Conservation (phyloP, 2,797 vertebrate species). For the Sebastiscus albofasciatus region DNA sequence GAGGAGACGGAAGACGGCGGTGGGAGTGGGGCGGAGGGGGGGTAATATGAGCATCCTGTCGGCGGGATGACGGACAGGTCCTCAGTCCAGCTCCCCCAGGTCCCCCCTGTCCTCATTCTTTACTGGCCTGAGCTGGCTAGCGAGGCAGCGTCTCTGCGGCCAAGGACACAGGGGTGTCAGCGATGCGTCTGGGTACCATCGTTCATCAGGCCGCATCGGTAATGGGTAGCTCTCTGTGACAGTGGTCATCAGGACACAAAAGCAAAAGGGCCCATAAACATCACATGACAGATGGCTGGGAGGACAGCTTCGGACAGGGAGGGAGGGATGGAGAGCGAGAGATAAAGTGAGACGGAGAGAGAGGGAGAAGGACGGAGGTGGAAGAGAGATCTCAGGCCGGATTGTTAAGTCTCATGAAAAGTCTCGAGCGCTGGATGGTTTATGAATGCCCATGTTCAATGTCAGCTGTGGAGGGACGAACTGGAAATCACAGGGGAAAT, state of each 20-base stretch:
- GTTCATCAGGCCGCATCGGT: slow-evolving; percentile 83
- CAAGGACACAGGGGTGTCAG: slow-evolving; percentile 84
- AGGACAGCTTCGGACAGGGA: slow-evolving; percentile 76
- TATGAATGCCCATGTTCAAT: slow-evolving; percentile 68
- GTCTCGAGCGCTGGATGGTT: slow-evolving; percentile 56
- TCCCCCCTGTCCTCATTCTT: slow-evolving; percentile 75
- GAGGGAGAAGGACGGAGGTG: slow-evolving; percentile 69
- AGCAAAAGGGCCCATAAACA: slow-evolving; percentile 85
- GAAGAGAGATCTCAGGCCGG: slow-evolving; percentile 75
- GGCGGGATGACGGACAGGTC: slow-evolving; percentile 76
- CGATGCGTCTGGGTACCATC: slow-evolving; percentile 74
- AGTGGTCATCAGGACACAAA: slow-evolving; percentile 86
- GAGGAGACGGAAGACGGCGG: slow-evolving; percentile 43
- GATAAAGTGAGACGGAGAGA: slow-evolving; percentile 68
- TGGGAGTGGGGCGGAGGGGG: slow-evolving; percentile 5
- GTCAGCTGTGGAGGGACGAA: slow-evolving; percentile 57
- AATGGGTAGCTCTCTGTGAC: slow-evolving; percentile 84
- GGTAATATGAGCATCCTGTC: slow-evolving; percentile 66
- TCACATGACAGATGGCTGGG: slow-evolving; percentile 83
- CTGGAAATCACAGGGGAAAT: slow-evolving; percentile 37
- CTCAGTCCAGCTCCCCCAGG: slow-evolving; percentile 72
- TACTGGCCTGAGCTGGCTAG: slow-evolving; percentile 61
- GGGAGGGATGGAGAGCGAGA: slow-evolving; percentile 71
- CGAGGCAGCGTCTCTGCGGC: slow-evolving; percentile 71
- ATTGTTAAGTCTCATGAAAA: slow-evolving; percentile 66